Base-by-base conservation (phyloP, 2,888 invertebrate species). In the Meloe dianella region DNA sequence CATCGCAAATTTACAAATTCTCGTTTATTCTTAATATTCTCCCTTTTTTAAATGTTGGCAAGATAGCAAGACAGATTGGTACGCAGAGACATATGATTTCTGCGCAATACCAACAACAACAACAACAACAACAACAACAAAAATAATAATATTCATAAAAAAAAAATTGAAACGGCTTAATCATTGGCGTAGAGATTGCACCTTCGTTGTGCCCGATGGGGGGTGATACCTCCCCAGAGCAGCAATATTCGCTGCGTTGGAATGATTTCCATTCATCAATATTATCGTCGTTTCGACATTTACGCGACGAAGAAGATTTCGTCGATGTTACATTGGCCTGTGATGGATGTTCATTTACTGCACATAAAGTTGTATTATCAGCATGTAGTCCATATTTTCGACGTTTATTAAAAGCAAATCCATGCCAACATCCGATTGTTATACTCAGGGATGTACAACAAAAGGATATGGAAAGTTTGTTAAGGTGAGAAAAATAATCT, bases 301-400 rank as follows among this genome's bases (percentile, higher is more conserved):
- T 96, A 79, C 88, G 93, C 70, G 95, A 95, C 83, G 93, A 94
- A 84, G 95, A 95, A 86, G 95, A 95, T 85, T 95, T 96, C 85
- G 94, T 95, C 68, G 96, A 96, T 84, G 95, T 95, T 79, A 96
- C 96, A 66, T 88, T 96, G 77, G 96, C 96, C 78, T 96, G 95
- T 87, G 95, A 95, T 81, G 92, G 92, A 71, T 91, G 92, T 78
- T 94, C 93, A 70, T 95, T 95, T 84, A 93, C 93, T 74, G 95
- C 95, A 68, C 95, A 96, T 87, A 95, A 94, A 88, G 89, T 88
- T 78, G 96, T 96, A 77, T 87, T 96, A 73, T 95, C 95, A 73
- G 96, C 96, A 71, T 96, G 96, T 88, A 95, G 95, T 85, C 95
- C 95, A 57, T 96, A 95, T 85, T 96, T 96, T 86, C 89, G 94